These are phyloP conservation scores for Argyresthia goedartella DNA, from an alignment of 2,888 invertebrate genomes.

Conservation along the genomic window DNA sequence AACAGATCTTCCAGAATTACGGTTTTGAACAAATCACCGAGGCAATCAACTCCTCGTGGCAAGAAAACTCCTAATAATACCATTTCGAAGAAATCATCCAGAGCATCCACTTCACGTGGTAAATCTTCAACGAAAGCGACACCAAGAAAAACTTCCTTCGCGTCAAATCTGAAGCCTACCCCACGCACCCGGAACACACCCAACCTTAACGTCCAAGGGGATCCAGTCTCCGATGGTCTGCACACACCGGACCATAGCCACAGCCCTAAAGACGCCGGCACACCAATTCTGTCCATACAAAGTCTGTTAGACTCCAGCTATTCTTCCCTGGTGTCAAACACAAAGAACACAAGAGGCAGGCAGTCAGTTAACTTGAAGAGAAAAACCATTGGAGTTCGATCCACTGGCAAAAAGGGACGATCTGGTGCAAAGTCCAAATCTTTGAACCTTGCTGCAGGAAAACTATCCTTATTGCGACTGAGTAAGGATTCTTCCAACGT, in stretches of 20 bases:
- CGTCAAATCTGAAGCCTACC: background rate
- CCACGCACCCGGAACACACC: too few relatives aligned
- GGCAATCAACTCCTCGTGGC: background rate
- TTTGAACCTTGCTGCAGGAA: slow-evolving; percentile 16
- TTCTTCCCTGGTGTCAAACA: slow-evolving; percentile 18
- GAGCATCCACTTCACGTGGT: background rate
- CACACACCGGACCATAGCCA: slow-evolving; percentile 37
- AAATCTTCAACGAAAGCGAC: background rate
- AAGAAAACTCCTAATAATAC: background rate
- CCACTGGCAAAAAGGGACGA: slow-evolving; percentile 18
- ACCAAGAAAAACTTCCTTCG: background rate
- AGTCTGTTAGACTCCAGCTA: slow-evolving; percentile 36
- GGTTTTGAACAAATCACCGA: background rate
- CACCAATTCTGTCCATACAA: slow-evolving; percentile 47
- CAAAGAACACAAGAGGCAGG: slow-evolving; percentile 13
- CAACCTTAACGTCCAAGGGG: background rate
- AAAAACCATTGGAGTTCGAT: slow-evolving; percentile 29
- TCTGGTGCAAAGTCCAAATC: slow-evolving; percentile 26
- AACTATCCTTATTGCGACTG: slow-evolving; percentile 18
- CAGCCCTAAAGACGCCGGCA: slow-evolving; percentile 35
- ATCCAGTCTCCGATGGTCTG: slow-evolving; percentile 18
- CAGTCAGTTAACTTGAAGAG: slow-evolving; percentile 17
- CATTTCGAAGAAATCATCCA: background rate
- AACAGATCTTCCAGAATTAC: background rate
- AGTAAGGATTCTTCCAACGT: slow-evolving; percentile 22